phyloP scores from a whole-genome alignment of 2,888 invertebrate species.

The Drosophila atroscutellata region DNA sequence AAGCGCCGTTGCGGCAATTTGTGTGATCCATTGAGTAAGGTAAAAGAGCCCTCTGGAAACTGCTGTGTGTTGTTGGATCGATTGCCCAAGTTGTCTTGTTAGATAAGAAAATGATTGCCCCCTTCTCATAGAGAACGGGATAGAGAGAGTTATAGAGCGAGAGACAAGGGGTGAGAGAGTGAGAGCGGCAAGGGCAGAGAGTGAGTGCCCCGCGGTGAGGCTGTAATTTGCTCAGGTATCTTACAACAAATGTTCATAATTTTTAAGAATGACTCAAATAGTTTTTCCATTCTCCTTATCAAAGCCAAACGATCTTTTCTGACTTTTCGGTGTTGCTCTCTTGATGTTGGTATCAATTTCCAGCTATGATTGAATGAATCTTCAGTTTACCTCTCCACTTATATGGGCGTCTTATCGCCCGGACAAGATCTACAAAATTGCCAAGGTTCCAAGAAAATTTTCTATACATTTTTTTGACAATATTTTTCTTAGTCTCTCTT shows the following conservation, averaged over 20 bases:
- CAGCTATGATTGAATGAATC: constrained; percentile 75
- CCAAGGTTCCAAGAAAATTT: constrained; percentile 62
- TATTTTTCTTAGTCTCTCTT: constrained; percentile 24
- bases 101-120: constrained; percentile 74
- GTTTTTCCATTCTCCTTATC: constrained; percentile 56
- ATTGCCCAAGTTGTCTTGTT: constrained; percentile 74
- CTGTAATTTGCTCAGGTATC: constrained; percentile 77
- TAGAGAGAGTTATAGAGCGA: neutral
- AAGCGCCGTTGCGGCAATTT: constrained; percentile 67
- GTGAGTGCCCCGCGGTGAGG: constrained; percentile 56
- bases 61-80: constrained; percentile 48
- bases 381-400: constrained; percentile 18
- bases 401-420: constrained; percentile 67
- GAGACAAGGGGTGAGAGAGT: neutral
- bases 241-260: constrained; percentile 78
- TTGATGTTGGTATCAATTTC: constrained; percentile 75
- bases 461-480: constrained; percentile 45
- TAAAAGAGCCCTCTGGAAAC: constrained; percentile 18
- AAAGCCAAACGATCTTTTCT: constrained; percentile 43
- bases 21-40: constrained; percentile 78
- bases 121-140: constrained; percentile 22
- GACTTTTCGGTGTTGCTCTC: constrained; percentile 45
- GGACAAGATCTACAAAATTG: constrained; percentile 63
- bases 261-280: constrained; percentile 77
- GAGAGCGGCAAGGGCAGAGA: neutral